Evolutionary conservation across 1,140 invertebrate species (phyloP).

Genomic region (Ips typographus): DNA sequence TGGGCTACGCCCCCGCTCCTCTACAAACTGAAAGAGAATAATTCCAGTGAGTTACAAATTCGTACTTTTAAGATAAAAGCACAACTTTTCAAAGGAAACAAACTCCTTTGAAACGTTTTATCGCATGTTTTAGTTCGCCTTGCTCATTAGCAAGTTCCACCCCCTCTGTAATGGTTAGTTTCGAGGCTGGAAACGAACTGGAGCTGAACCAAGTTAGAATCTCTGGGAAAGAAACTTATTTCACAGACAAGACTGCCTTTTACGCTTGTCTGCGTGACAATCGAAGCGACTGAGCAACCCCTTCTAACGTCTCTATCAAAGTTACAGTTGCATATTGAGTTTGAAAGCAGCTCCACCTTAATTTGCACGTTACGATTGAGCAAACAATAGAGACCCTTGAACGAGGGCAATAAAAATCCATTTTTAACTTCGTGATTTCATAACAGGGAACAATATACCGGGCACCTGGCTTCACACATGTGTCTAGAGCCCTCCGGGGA

Average conservation of each 20-base stretch:
- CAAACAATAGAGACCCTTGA: too few relatives aligned
- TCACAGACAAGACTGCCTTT: background rate
- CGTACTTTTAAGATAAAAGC: conserved; percentile 11
- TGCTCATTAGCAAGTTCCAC: conserved; percentile 17
- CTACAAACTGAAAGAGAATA: background rate
- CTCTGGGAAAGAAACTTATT: conserved; percentile 1
- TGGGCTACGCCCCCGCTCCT: too few relatives aligned
- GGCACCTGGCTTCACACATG: conserved; percentile 24
- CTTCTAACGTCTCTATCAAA: too few relatives aligned
- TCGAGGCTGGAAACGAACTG: conserved; percentile 1
- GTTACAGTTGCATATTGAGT: too few relatives aligned
- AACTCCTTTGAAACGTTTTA: conserved; percentile 20
- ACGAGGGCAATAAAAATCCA: conserved; percentile 8
- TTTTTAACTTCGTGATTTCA: conserved; percentile 9
- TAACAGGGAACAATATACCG: background rate
- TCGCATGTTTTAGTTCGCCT: conserved; percentile 11
- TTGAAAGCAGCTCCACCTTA: too few relatives aligned
- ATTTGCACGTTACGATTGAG: too few relatives aligned
- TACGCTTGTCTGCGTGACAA: too few relatives aligned
- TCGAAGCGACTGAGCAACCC: too few relatives aligned
- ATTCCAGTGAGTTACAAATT: conserved; percentile 1
- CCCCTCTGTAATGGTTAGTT: conserved; percentile 8
- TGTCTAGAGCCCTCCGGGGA: conserved; percentile 16
- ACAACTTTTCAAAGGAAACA: conserved; percentile 12
- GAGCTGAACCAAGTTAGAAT: background rate